Evolutionary conservation across 2,797 vertebrate genomes (phyloP).

Genomic region (Aldrovandia affinis): DNA sequence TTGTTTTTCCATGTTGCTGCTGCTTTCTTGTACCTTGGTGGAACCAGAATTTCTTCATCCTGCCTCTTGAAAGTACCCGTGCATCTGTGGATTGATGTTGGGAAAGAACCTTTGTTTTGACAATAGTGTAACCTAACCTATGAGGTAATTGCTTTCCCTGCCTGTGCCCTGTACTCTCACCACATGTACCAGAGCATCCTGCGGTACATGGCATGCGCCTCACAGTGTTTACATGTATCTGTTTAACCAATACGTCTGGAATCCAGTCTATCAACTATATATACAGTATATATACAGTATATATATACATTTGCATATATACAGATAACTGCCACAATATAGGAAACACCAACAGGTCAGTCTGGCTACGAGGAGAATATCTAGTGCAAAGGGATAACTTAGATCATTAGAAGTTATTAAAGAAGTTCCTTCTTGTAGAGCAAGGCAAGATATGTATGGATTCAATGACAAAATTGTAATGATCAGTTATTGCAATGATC

Average conservation of each 20-base stretch:
- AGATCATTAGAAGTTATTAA: neutral
- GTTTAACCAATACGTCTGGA: too few relatives aligned
- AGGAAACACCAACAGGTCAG: neutral
- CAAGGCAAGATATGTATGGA: neutral
- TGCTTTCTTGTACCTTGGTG: neutral
- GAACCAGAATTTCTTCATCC: neutral
- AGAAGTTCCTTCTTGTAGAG: neutral
- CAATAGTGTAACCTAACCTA: neutral
- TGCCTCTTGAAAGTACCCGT: neutral
- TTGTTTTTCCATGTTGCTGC: neutral
- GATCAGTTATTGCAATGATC: neutral
- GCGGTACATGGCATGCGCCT: neutral
- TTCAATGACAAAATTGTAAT: neutral
- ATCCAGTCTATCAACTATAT: too few relatives aligned
- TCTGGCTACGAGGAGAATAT: neutral
- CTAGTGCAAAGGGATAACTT: neutral
- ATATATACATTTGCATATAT: neutral
- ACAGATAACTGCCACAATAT: neutral
- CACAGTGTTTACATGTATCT: too few relatives aligned
- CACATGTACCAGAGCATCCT: neutral
- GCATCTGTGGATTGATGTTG: neutral
- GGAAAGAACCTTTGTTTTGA: neutral
- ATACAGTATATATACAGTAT: too few relatives aligned
- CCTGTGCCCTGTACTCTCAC: neutral
- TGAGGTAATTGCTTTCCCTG: neutral